Evolutionary conservation across 1,140 invertebrate species (phyloP).

Genomic region (Lanistes nyassanus): DNA sequence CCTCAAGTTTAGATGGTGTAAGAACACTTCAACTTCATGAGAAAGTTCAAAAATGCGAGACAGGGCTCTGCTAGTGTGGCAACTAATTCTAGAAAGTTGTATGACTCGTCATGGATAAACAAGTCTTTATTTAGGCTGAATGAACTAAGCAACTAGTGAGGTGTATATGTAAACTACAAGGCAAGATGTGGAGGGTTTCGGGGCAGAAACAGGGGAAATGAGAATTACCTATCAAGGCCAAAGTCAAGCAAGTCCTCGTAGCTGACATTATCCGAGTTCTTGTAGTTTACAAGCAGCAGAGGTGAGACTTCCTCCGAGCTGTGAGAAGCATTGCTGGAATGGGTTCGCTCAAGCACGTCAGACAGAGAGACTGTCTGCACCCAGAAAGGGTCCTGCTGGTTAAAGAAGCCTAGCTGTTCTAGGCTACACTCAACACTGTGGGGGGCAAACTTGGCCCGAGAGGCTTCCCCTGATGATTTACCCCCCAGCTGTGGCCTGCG

Average conservation of each 20-base stretch:
- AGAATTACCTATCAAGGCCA: slow-evolving; percentile 75
- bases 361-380: slow-evolving; percentile 40
- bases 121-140: too few relatives aligned
- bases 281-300: slow-evolving; percentile 58
- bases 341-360: slow-evolving; percentile 24
- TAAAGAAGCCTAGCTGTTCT: slow-evolving; percentile 59
- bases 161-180: too few relatives aligned
- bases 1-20: neutral
- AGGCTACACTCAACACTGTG: slow-evolving; percentile 50
- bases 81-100: neutral
- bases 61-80: neutral
- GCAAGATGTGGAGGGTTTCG: neutral
- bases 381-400: slow-evolving; percentile 60
- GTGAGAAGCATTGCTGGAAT: slow-evolving; percentile 4
- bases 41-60: neutral
- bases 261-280: slow-evolving; percentile 77
- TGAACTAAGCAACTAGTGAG: too few relatives aligned
- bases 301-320: slow-evolving; percentile 46
- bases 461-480: slow-evolving; percentile 32
- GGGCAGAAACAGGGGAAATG: neutral
- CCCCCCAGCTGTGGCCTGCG: neutral
- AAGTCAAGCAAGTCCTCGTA: slow-evolving; percentile 93
- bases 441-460: slow-evolving; percentile 43
- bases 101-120: too few relatives aligned
- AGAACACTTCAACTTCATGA: neutral